These are phyloP conservation scores for Proisotoma minuta DNA, from an alignment of 2,888 invertebrate genomes.

Conservation along the genomic window DNA sequence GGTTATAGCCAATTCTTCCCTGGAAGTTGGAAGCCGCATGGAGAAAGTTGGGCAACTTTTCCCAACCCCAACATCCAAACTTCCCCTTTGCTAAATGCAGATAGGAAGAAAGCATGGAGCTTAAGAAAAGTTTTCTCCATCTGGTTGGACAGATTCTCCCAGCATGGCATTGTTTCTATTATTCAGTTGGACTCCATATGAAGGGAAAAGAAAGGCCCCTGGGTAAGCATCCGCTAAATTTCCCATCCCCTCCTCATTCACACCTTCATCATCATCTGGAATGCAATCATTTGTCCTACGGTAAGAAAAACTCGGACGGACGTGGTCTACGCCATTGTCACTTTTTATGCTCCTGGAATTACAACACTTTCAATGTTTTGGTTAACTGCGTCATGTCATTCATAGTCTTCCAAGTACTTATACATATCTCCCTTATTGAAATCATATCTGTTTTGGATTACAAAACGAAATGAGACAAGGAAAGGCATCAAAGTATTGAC, in stretches of 20 bases:
- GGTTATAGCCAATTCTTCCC: not conserved
- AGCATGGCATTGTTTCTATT: not conserved
- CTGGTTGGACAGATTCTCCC: not conserved
- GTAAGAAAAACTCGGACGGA: constrained; percentile 4
- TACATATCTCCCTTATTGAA: too few species aligned
- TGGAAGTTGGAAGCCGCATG: not conserved
- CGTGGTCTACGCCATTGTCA: too few species aligned
- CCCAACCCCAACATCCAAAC: not conserved
- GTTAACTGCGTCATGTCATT: too few species aligned
- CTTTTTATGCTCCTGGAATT: too few species aligned
- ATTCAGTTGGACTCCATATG: not conserved
- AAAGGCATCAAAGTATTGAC: too few species aligned
- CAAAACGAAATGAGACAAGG: too few species aligned
- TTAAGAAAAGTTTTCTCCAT: constrained; percentile 1
- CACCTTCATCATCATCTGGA: constrained; percentile 13
- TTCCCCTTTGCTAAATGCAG: not conserved
- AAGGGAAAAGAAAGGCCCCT: not conserved
- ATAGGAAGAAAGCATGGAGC: not conserved
- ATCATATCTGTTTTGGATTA: too few species aligned
- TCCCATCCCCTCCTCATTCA: constrained; percentile 10
- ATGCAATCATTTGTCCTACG: constrained; percentile 10
- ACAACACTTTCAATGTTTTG: too few species aligned
- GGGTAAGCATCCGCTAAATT: not conserved
- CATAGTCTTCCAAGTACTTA: too few species aligned
- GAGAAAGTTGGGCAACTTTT: not conserved